Evolutionary conservation across 2,797 vertebrate genomes (phyloP), one percentile per base, ranked within the genome.

Genomic region (Gephyroberyx darwinii): DNA sequence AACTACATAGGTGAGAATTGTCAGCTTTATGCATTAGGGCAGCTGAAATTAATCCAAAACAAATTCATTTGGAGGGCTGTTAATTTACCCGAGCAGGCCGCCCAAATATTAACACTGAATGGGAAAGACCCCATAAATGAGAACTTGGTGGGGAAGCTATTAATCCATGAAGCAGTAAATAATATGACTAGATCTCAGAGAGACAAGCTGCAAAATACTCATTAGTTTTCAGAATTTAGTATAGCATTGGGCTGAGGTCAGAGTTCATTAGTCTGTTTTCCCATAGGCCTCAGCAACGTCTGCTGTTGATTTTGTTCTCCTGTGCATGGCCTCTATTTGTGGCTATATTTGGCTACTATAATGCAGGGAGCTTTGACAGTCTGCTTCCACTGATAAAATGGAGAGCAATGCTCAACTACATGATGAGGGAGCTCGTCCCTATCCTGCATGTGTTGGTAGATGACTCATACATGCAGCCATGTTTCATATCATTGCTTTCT

Each of bases 401-500:
- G 69, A 80, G 74, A 72, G 73, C 66, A 77, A 58, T 63, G 74
- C 51, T 67, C 20, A 8, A 35, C 17, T 17, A 55, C 10, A n/a
- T 20, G 22, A 55, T 22, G 17, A 57, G 31, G 2, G n/a, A 16
- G 10, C 26, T 67, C 82, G 83, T 68, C 26, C 26, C 26, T 4
- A 26, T 26, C 26, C 26, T 26, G 2, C 26, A 65, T 78, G 88
- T 87, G 83, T 85, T 77, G 74, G 83, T 60, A 48, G 88, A 86
- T 89, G 89, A 88, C 83, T 91, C 88, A 91, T 84, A 63, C 79
- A 57, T 65, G 81, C 81, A 82, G 86, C 83, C 84, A 77, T 85
- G 77, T 50, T 59, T 74, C 62, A 39, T 56, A 77, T 71, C 76
- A 48, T 56, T 50, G 75, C 75, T 80, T 83, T 83, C 81, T 78